Evolutionary conservation across 2,888 invertebrate species (phyloP), one percentile per base, ranked within the genome.

Genomic region (Plemyria rubiginata): DNA sequence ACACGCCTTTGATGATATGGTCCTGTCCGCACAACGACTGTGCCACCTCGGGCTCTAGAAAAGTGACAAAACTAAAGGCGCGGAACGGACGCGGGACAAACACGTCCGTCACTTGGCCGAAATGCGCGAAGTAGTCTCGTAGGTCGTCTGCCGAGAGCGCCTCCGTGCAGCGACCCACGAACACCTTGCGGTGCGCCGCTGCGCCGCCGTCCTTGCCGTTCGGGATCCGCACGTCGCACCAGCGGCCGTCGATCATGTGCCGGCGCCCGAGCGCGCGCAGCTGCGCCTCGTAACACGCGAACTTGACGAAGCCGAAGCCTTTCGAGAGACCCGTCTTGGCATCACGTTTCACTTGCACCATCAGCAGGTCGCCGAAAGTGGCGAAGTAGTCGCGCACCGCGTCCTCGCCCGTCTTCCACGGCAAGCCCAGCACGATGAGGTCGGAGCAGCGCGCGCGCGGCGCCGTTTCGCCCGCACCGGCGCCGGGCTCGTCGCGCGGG

Each of bases 11-110:
- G 66, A 97, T 95, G 71, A 97, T 96, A 82, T 96, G 96, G 89
- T 97, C 96, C 83, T 97, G 96, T 0, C 96, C 97, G 78, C 96
- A 96, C 41, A 97, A 89, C 15, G 94, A 94, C 83, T 96, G 96
- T 8, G 97, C 97, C 60, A 96, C 95, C 77, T 96, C 96, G 0
- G 96, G 95, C 81, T 96, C 96, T 64, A 96, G 90, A 86, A 97
- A 96, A 28, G 97, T 97, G 50, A 97, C 97, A 87, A 97, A 97
- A 74, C 96, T 95, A 84, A 96, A 96, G 45, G 96, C 96, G 52
- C 96, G 93, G 87, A 97, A 97, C n/a, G 97, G 97, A 78, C 96
- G 96, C 48, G 97, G 97, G 79, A 97, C 96, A 85, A 97, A 97
- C 65, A 97, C 97, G 86, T 97, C 97, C 4, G 96, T 95, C 62